These are phyloP conservation scores for Orchesellides sinensis DNA, from an alignment of 2,888 invertebrate genomes.

Conservation along the genomic window DNA sequence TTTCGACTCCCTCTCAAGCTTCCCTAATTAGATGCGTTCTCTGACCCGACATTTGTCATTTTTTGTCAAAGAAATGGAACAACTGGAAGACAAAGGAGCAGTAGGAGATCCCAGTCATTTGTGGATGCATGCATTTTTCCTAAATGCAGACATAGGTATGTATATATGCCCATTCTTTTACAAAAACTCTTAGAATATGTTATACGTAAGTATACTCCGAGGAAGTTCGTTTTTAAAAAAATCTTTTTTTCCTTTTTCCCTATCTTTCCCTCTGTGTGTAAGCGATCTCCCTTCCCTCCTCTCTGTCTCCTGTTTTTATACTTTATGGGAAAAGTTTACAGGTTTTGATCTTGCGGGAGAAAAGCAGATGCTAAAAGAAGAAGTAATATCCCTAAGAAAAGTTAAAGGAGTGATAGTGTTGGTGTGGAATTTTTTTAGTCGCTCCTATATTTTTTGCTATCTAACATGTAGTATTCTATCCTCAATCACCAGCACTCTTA, in stretches of 20 bases:
- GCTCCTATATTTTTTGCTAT: no score
- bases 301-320: slow-evolving; percentile 33
- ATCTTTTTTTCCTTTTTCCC: slow-evolving; percentile 12
- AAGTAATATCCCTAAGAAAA: background rate
- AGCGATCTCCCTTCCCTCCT: slow-evolving; percentile 6
- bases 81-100: slow-evolving; percentile 15
- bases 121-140: background rate
- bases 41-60: slow-evolving; percentile 61
- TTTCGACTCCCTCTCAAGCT: slow-evolving; percentile 40
- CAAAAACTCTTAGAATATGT: slow-evolving; percentile 1
- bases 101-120: slow-evolving; percentile 23
- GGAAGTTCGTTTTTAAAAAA: slow-evolving; percentile 32
- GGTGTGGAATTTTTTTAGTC: background rate
- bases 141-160: background rate
- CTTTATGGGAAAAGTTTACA: slow-evolving; percentile 61
- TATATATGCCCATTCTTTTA: slow-evolving; percentile 3
- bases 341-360: slow-evolving; percentile 27
- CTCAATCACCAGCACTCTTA: no score
- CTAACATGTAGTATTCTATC: background rate
- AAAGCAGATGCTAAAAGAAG: slow-evolving; percentile 23
- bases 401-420: background rate
- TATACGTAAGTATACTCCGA: background rate
- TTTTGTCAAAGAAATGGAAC: slow-evolving; percentile 38
- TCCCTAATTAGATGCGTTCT: slow-evolving; percentile 60
- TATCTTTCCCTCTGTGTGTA: slow-evolving; percentile 13